Percentiles rank a stretch among this genome's conserved stretches.
Conservation (phyloP, 2,797 vertebrate species). For the Thalassophryne amazonica region DNA sequence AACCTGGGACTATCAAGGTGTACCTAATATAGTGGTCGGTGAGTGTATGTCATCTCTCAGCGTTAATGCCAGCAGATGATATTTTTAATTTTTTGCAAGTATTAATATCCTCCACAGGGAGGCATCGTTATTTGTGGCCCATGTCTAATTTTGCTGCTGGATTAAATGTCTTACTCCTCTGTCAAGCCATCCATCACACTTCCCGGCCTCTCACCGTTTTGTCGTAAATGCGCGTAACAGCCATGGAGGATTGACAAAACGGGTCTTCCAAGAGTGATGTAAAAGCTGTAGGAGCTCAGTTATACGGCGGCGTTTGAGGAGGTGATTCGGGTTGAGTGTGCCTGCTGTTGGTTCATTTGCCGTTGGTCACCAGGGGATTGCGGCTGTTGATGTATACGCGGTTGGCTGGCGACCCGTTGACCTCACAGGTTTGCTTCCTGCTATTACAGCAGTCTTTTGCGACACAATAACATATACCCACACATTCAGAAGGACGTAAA, state of each 20-base stretch:
- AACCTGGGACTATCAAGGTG: no score
- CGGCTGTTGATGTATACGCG: slow-evolving; percentile 30
- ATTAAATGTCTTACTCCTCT: slow-evolving; percentile 23
- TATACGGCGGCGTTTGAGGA: slow-evolving; percentile 65
- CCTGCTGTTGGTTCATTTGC: slow-evolving; percentile 46
- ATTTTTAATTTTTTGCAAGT: no score
- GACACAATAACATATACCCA: slow-evolving; percentile 12
- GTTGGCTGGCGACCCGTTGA: slow-evolving; percentile 52
- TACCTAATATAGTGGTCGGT: no score
- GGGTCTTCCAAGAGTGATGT: slow-evolving; percentile 26
- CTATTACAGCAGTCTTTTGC: slow-evolving; percentile 55
- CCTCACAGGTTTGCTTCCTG: slow-evolving; percentile 53
- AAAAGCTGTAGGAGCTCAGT: slow-evolving; percentile 42
- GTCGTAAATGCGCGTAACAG: slow-evolving; percentile 58
- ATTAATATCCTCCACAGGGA: slow-evolving; percentile 9
- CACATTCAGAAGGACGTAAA: not conserved
- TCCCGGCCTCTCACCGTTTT: slow-evolving; percentile 40
- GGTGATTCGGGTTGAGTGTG: slow-evolving; percentile 68
- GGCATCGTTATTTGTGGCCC: slow-evolving; percentile 1
- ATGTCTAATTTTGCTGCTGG: not conserved
- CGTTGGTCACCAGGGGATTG: slow-evolving; percentile 54
- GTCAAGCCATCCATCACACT: slow-evolving; percentile 44
- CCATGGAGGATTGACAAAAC: slow-evolving; percentile 33
- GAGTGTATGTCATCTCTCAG: no score
- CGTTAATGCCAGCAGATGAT: no score